Base-by-base conservation (phyloP, 2,113 vertebrate species). In the Natator depressus region DNA sequence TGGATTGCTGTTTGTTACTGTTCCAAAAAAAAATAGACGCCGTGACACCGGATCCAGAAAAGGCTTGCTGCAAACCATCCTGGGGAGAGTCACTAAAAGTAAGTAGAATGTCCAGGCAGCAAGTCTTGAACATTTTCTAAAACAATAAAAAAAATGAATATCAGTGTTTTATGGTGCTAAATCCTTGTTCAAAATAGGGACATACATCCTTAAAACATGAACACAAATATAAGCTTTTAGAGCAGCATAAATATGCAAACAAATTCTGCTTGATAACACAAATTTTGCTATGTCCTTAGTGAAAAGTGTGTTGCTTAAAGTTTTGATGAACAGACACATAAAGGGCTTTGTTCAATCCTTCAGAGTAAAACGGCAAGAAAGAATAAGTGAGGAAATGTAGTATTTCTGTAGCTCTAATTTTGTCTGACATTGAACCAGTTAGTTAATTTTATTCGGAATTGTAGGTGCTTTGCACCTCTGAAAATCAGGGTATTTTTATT, bases 41-140 rank as follows among this genome's bases (percentile, higher is more conserved):
- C 53, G 98, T 98, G 31, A 98, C 97, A 8, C 88, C 98, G 98
- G 98, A 98, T 97, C 98, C 98, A 75, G 98, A 98, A 94, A 98
- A 98, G 72, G 97, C 98, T 88, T 99, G 98, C 91, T 95, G 98
- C 84, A 98, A 98, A 85, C 98, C 98, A 27, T 99, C 98, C 0
- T 98, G 98, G 98, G 93, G 82, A 50, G 98, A 99, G 87, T 98
- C 98, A 22, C 78, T 98, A 72, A 99, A 99, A 98, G 98, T 98
- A 96, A 97, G 94, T 65, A 8, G 35, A 82, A 9, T 80, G 94
- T 93, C 72, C 46, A 85, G 72, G 35, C 1, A 38, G 14, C 11
- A 11, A 85, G 84, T 81, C 83, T 84, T 84, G 53, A 91, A 84
- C 1, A 14, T 51, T 6, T 42, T 55, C 11, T 57, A 5, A 57